Evolutionary conservation across 2,113 vertebrate genomes (phyloP).

Genomic region (Dipodomys spectabilis): DNA sequence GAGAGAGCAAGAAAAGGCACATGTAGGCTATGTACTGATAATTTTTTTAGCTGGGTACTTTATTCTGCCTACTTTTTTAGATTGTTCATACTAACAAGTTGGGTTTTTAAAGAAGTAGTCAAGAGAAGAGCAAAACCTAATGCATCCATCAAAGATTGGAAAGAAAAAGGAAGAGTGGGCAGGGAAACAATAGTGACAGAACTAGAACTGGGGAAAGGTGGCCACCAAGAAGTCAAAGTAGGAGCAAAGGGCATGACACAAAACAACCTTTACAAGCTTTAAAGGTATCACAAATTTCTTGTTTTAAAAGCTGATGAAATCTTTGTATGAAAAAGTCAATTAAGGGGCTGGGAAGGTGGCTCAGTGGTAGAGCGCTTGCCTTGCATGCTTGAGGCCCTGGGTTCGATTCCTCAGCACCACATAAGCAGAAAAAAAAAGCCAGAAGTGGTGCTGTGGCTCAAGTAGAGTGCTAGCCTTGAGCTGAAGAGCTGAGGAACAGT

Average conservation of each 20-base stretch:
- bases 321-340: too few relatives aligned
- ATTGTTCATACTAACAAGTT: conserved; percentile 25
- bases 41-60: not conserved
- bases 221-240: not conserved
- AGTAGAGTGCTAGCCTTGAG: too few relatives aligned
- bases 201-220: not conserved
- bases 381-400: too few relatives aligned
- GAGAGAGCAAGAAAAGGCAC: too few relatives aligned
- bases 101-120: not conserved
- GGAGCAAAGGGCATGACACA: not conserved
- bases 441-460: too few relatives aligned
- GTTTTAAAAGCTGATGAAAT: too few relatives aligned
- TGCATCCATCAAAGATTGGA: not conserved
- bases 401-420: too few relatives aligned
- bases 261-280: not conserved
- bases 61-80: conserved; percentile 18
- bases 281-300: too few relatives aligned
- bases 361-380: too few relatives aligned
- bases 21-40: not conserved
- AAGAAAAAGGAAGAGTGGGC: not conserved
- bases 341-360: too few relatives aligned
- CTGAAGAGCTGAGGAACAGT: too few relatives aligned
- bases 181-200: not conserved
- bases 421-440: too few relatives aligned
- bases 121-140: conserved; percentile 26